Evolutionary conservation across 2,797 vertebrate genomes (phyloP), one percentile per base, ranked within the genome.

Genomic region (Esox lucius): DNA sequence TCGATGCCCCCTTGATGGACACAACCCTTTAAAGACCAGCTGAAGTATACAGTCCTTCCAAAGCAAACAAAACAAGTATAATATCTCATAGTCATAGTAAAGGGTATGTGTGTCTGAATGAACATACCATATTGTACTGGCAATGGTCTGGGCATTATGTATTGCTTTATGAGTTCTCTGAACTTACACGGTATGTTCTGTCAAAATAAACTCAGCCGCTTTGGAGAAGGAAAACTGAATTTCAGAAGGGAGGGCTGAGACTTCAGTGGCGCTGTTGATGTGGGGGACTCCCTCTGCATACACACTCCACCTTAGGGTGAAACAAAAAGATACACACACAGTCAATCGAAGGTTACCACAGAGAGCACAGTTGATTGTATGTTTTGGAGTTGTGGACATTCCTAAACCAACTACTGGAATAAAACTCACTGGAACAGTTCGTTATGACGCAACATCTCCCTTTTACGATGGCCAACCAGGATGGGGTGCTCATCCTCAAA

Each of bases 381-480:
- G 56, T 13, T 59, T 8, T 59, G 17, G 33, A 68, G 31, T 4
- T 35, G 26, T n/a, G 17, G 9, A 59, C 49, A 51, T 49, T 56
- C 19, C 6, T 22, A n/a, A 59, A n/a, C 9, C 5, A 56, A 56
- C 19, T 22, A 6, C n/a, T n/a, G 53, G 19, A 31, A 59, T 33
- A 59, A 35, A 9, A 86, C 88, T 76, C 78, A 90, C 91, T 83
- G 75, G 80, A 86, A 90, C 0, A 73, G 13, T 15, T 22, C 49
- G 68, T 83, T 84, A 33, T 53, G 81, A 53, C 13, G 26, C 15
- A 64, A 39, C 33, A 81, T 11, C 68, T 85, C 78, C 35, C 78
- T 67, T 56, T 71, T 66, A 16, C 85, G 74, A 15, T 86, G 76
- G 1, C 78, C 49, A 4, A 65, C 4, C 4, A 80, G 56, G 16